Conservation (phyloP, 2,888 invertebrate species). For the Patella ulyssiponensis region DNA sequence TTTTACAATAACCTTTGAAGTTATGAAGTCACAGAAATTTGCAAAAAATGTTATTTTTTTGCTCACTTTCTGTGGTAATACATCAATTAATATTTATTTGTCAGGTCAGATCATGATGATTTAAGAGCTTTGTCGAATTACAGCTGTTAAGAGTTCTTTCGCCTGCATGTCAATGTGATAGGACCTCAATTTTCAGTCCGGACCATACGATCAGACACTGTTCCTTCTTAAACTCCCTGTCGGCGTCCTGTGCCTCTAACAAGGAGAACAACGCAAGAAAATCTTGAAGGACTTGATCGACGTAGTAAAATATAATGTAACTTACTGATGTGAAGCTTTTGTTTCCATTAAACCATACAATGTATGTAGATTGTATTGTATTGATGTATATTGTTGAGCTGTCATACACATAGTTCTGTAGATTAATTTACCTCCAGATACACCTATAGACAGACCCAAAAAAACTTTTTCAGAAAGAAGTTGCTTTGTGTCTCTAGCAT, state of each 20-base stretch:
- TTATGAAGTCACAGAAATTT: too few relatives aligned
- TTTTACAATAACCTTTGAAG: too few relatives aligned
- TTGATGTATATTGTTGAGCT: conserved; percentile 52
- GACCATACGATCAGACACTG: too few relatives aligned
- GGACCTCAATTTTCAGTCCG: too few relatives aligned
- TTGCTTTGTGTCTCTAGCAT: not conserved
- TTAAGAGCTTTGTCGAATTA: too few relatives aligned
- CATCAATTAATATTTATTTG: too few relatives aligned
- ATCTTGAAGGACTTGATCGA: not conserved
- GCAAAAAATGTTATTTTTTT: too few relatives aligned
- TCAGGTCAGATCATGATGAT: too few relatives aligned
- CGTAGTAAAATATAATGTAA: conserved; percentile 1
- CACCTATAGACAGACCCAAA: conserved; percentile 32
- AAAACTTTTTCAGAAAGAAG: not conserved
- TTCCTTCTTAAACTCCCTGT: too few relatives aligned
- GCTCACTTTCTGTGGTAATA: too few relatives aligned
- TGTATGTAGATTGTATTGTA: conserved; percentile 66
- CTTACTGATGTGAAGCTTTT: conserved; percentile 46
- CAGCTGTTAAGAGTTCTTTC: too few relatives aligned
- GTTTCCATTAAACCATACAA: conserved; percentile 64
- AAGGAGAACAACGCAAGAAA: not conserved
- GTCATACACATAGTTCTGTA: conserved; percentile 62
- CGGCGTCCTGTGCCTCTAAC: not conserved
- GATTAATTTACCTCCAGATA: conserved; percentile 49
- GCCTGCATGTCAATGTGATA: too few relatives aligned